These are phyloP conservation scores for Chionoecetes opilio DNA, from an alignment of 1,140 invertebrate genomes.

Conservation along the genomic window DNA sequence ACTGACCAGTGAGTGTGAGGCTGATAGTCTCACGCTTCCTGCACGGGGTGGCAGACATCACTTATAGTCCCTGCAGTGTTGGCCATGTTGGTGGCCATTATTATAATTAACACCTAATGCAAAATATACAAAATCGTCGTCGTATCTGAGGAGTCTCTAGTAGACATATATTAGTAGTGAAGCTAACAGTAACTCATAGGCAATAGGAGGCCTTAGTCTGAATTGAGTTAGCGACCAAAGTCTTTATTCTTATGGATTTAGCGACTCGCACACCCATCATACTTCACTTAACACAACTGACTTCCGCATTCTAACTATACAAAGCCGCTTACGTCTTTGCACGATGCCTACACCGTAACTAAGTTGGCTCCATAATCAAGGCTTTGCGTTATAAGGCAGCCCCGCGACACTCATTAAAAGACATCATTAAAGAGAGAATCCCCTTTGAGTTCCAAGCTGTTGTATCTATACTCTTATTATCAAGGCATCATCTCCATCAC, in stretches of 20 bases:
- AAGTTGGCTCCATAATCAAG: not conserved
- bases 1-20: conserved; percentile 4
- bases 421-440: not conserved
- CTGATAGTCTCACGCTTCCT: not conserved
- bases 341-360: not conserved
- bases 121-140: not conserved
- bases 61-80: not conserved
- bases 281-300: not conserved
- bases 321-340: not conserved
- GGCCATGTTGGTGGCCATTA: not conserved
- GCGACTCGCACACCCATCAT: not conserved
- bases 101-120: not conserved
- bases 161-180: not conserved
- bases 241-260: not conserved
- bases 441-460: not conserved
- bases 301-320: not conserved
- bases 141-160: not conserved
- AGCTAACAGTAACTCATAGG: not conserved
- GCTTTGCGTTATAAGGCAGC: not conserved
- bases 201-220: not conserved
- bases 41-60: not conserved
- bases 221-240: not conserved
- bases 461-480: not conserved
- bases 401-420: not conserved
- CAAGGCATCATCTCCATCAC: not conserved